Percentiles rank a stretch among this genome's conserved stretches.
Evolutionary conservation across 2,888 invertebrate species (phyloP).

Genomic region (Epistrophe grossulariae): DNA sequence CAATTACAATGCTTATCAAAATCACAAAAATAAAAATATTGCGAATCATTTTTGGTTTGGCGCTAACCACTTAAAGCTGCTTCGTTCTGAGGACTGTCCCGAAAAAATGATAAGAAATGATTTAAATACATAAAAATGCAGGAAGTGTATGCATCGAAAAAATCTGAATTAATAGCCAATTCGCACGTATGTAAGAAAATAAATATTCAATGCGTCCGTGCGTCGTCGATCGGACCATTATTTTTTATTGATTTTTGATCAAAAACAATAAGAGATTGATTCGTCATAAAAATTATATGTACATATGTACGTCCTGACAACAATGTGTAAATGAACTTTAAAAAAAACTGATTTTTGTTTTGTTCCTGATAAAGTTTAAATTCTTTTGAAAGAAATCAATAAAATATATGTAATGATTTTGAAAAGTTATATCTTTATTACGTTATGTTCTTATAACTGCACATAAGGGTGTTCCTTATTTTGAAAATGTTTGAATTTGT

Average conservation of each 20-base stretch:
- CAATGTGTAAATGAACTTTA: neutral
- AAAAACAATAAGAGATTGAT: neutral
- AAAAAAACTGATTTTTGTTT: neutral
- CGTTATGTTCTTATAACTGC: too few relatives aligned
- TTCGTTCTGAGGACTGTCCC: conserved; percentile 1
- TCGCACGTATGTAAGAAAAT: neutral
- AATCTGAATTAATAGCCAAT: conserved; percentile 1
- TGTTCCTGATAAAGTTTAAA: too few relatives aligned
- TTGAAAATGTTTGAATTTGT: too few relatives aligned
- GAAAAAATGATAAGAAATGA: neutral
- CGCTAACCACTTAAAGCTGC: neutral
- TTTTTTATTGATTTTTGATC: neutral
- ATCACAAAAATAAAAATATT: neutral
- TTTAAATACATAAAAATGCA: conserved; percentile 2
- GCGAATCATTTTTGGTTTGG: neutral
- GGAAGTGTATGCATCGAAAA: neutral
- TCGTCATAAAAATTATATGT: neutral
- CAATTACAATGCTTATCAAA: conserved; percentile 16
- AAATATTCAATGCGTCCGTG: neutral
- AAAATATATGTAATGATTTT: too few relatives aligned
- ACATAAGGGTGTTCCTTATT: too few relatives aligned
- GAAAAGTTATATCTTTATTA: too few relatives aligned
- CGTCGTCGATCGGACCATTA: too few relatives aligned
- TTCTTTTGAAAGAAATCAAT: too few relatives aligned
- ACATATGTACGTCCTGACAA: too few relatives aligned